These are phyloP conservation scores for Girardinus metallicus DNA, from an alignment of 2,797 vertebrate genomes.

Conservation along the genomic window DNA sequence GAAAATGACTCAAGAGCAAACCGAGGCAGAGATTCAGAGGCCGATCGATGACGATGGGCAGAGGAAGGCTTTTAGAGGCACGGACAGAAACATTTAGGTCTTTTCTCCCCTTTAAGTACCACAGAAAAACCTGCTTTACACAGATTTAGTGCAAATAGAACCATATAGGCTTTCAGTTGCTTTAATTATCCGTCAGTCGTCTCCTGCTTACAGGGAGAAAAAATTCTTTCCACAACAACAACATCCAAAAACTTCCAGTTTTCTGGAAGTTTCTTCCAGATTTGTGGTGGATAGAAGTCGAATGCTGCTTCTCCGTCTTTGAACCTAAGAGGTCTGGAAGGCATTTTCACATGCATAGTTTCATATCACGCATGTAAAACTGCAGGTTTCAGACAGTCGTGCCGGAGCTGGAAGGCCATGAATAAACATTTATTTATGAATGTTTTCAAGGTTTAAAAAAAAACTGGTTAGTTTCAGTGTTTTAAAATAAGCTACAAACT, in stretches of 20 bases:
- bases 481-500: not conserved
- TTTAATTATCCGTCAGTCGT: not conserved
- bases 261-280: too few species aligned
- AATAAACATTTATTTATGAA: not conserved
- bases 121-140: not conserved
- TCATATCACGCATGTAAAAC: too few species aligned
- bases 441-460: not conserved
- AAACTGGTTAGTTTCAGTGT: not conserved
- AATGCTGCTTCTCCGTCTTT: too few species aligned
- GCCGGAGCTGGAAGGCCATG: too few species aligned
- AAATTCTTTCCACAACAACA: too few species aligned
- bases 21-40: not conserved
- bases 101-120: not conserved
- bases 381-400: too few species aligned
- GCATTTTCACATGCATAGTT: too few species aligned
- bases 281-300: too few species aligned
- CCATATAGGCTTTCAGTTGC: not conserved
- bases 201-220: not conserved
- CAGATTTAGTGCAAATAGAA: not conserved
- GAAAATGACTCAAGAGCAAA: not conserved
- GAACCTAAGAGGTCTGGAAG: too few species aligned
- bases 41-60: not conserved
- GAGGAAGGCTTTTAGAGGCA: not conserved
- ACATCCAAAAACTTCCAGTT: too few species aligned
- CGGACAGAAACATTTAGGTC: not conserved